Percentiles rank a stretch among this genome's conserved stretches.
Evolutionary conservation across 30 jellyfish, hydroid and myxozoan species (phyloP).

Genomic region (Aurelia sp.): DNA sequence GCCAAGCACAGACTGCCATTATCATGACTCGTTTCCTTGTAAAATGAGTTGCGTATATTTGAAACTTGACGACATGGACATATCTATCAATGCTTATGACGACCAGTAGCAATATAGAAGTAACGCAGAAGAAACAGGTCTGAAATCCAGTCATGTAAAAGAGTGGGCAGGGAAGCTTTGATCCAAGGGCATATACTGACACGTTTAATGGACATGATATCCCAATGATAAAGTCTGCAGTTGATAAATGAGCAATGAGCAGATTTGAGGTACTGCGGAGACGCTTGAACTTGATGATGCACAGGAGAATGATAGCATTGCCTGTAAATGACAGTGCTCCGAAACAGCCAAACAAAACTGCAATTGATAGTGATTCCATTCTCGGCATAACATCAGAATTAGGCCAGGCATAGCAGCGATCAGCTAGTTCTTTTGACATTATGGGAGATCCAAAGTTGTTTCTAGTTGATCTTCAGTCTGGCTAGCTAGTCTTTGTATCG

Average conservation of each 20-base stretch:
- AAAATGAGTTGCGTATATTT: not conserved
- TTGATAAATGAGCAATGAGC: not conserved
- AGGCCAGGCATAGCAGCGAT: slow-evolving; percentile 7
- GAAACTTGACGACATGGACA: slow-evolving; percentile 8
- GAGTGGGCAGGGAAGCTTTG: not conserved
- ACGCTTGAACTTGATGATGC: slow-evolving; percentile 16
- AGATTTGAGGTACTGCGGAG: not conserved
- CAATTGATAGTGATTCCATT: slow-evolving; percentile 2
- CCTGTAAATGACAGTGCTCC: not conserved
- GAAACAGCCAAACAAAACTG: not conserved
- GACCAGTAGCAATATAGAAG: slow-evolving; percentile 24
- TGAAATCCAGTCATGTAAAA: not conserved
- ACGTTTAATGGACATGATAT: slow-evolving; percentile 7
- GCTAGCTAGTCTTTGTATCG: no score
- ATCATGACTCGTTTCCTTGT: no score
- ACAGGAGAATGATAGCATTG: not conserved
- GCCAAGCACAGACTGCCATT: slow-evolving; percentile 9
- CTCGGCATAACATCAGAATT: not conserved
- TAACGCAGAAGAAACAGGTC: slow-evolving; percentile 32
- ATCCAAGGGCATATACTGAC: not conserved
- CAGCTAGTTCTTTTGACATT: not conserved
- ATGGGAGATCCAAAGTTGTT: not conserved
- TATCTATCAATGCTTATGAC: slow-evolving; percentile 42
- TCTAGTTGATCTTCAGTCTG: not conserved
- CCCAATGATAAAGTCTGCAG: slow-evolving; percentile 12